phyloP scores from a whole-genome alignment of 2,888 invertebrate genomes.

The Pomacea canaliculata region DNA sequence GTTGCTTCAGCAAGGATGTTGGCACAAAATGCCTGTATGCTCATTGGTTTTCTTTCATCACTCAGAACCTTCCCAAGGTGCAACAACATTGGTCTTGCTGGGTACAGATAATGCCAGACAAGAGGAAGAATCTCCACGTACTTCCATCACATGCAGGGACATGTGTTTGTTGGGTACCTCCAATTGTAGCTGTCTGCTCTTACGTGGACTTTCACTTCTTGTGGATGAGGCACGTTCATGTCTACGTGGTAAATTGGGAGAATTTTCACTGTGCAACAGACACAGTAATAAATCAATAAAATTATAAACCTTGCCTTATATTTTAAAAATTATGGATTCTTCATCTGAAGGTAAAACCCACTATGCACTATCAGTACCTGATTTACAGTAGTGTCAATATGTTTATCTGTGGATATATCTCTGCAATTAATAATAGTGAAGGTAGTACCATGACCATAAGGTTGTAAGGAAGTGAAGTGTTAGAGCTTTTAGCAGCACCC shows the following conservation, averaged over 20 bases:
- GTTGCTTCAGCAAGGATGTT: too few relatives aligned
- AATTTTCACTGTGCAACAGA: conserved; percentile 56
- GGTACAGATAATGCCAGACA: conserved; percentile 47
- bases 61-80: conserved; percentile 47
- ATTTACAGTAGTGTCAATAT: too few relatives aligned
- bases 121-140: conserved; percentile 38
- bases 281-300: conserved; percentile 1
- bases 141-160: conserved; percentile 29
- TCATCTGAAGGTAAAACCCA: too few relatives aligned
- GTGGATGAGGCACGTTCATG: conserved; percentile 27
- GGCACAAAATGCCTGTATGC: too few relatives aligned
- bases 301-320: not conserved
- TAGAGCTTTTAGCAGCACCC: too few relatives aligned
- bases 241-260: conserved; percentile 76
- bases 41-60: not conserved
- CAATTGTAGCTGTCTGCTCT: conserved; percentile 57
- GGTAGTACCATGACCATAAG: too few relatives aligned
- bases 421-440: too few relatives aligned
- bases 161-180: conserved; percentile 49
- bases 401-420: too few relatives aligned
- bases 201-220: conserved; percentile 65
- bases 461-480: too few relatives aligned
- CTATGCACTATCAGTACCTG: too few relatives aligned
- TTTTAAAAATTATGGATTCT: not conserved
- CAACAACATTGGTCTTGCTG: conserved; percentile 49